Evolutionary conservation across 2,113 vertebrate genomes (phyloP), one percentile per base, ranked within the genome.

Genomic region (Macrotis lagotis): DNA sequence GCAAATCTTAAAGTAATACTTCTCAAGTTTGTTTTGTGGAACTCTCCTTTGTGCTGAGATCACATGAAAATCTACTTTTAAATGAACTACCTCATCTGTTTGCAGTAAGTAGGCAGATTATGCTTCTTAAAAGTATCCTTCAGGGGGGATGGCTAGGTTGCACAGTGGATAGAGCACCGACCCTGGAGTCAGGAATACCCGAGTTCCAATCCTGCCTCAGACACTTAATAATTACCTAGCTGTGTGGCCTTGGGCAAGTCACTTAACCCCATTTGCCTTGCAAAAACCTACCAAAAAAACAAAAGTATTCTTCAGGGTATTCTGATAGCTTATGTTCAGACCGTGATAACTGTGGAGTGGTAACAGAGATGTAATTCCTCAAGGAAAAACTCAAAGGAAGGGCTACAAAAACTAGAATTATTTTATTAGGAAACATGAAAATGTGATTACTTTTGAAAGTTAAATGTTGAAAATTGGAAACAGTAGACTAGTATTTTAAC

Each of bases 1-100:
- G 95, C 47, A 74, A 37, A 51, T 51, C 0, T 1, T 94, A 97
- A 94, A 96, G 94, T 97, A 92, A 95, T 96, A 51, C 93, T 97
- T 96, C 92, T 97, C 95, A 97, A 93, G 92, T 51, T 89, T 95
- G 66, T 95, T 50, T 59, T 90, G 91, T 93, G 91, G 53, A 47
- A 95, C 74, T 96, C 55, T 96, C 66, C 55, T 94, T 96, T 96
- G 51, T 83, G 2, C 91, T 88, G 31, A 94, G 83, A 89, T 89
- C 51, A 51, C 88, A 96, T 92, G 93, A 92, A 74, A 91, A 92
- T 93, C 91, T 96, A 10, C 49, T 44, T 93, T 90, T 96, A 92
- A 96, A 94, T 95, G 95, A 96, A 91, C 94, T 74, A 93, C 90
- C 90, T 93, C 48, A 19, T 50, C 94, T n/a, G 48, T 94, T 96